Conservation (phyloP, 2,888 invertebrate species). For the Microchrysa polita region DNA sequence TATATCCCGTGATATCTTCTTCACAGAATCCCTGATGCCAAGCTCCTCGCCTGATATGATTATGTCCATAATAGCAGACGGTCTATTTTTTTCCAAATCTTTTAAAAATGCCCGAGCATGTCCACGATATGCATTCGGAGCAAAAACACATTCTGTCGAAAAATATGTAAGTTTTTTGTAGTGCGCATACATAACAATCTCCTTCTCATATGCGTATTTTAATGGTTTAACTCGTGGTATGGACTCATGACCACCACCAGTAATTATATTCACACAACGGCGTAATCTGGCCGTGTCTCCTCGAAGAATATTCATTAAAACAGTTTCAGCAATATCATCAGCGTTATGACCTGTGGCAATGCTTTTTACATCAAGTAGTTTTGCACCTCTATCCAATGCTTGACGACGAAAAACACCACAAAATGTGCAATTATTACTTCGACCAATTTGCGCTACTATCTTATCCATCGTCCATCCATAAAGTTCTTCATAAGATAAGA, state of each 20-base stretch:
- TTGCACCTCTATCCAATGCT: conserved; percentile 94
- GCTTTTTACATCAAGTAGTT: conserved; percentile 85
- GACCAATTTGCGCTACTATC: conserved; percentile 85
- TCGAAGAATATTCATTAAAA: conserved; percentile 95
- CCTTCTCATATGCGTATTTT: conserved; percentile 98
- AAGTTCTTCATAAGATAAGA: conserved; percentile 94
- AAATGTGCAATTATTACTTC: conserved; percentile 96
- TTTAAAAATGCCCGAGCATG: conserved; percentile 91
- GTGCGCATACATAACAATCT: conserved; percentile 99
- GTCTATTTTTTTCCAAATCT: conserved; percentile 92
- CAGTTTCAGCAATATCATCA: conserved; percentile 98
- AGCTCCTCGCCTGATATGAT: conserved; percentile 92
- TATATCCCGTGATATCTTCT: conserved; percentile 80
- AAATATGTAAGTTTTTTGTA: conserved; percentile 96
- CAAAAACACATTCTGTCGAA: conserved; percentile 98
- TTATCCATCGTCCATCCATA: conserved; percentile 99
- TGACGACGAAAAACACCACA: conserved; percentile 96
- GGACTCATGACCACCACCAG: conserved; percentile 74
- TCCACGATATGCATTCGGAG: conserved; percentile 97
- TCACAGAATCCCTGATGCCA: conserved; percentile 81
- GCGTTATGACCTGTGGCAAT: conserved; percentile 98
- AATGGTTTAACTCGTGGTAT: conserved; percentile 95
- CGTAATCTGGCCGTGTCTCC: conserved; percentile 95
- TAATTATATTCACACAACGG: conserved; percentile 90
- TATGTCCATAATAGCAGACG: conserved; percentile 91